A percentile compares a stretch with the other conserved stretches of the same genome.
phyloP scores from a whole-genome alignment of 2,113 vertebrate species.

The Seriola quinqueradiata region DNA sequence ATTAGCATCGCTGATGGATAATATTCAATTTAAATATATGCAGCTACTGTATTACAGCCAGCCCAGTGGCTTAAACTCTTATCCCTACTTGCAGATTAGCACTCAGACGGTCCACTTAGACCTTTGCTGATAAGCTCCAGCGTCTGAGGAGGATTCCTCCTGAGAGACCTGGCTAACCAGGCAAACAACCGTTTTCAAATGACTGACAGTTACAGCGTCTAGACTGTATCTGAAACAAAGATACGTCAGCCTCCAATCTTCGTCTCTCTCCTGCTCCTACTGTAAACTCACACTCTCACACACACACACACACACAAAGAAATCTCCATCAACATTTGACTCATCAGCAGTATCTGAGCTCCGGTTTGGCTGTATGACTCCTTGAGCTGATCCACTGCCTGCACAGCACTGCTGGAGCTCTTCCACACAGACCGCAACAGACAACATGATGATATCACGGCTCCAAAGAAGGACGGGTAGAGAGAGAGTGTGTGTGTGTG shows the following conservation, averaged over 20 bases:
- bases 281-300: background rate
- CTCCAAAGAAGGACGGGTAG: background rate
- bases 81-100: slow-evolving; percentile 36
- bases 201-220: background rate
- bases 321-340: slow-evolving; percentile 34
- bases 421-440: background rate
- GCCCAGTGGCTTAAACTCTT: slow-evolving; percentile 27
- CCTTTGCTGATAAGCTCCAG: slow-evolving; percentile 47
- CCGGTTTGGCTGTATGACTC: slow-evolving; percentile 25
- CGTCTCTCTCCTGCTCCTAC: slow-evolving; percentile 4
- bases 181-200: background rate
- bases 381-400: slow-evolving; percentile 3
- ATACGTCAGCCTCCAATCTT: background rate
- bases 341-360: slow-evolving; percentile 37
- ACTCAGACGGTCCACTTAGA: slow-evolving; percentile 55
- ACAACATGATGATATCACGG: slow-evolving; percentile 34
- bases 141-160: background rate
- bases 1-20: background rate
- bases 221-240: background rate
- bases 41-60: background rate
- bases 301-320: slow-evolving; percentile 5
- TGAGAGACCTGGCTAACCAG: background rate
- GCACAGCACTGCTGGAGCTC: slow-evolving; percentile 15
- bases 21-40: slow-evolving; percentile 27
- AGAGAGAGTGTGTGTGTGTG: background rate